Evolutionary conservation across 2,113 vertebrate genomes (phyloP).

Genomic region (Sterrhoptilus dennistouni): DNA sequence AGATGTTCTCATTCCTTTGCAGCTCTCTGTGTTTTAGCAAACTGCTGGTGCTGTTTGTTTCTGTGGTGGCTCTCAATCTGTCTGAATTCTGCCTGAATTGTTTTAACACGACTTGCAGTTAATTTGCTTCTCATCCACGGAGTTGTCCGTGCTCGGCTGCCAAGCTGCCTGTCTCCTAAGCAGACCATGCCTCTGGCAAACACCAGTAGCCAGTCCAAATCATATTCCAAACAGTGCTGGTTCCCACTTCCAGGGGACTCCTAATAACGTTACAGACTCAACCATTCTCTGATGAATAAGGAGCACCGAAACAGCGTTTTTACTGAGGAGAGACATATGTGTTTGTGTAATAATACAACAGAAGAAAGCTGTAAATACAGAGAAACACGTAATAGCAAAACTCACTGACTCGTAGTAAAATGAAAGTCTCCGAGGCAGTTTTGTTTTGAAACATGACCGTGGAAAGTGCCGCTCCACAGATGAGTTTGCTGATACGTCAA

Average conservation of each 20-base stretch:
- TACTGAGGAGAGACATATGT: neutral
- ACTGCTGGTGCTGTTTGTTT: slow-evolving; percentile 43
- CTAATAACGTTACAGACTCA: neutral
- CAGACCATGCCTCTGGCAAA: slow-evolving; percentile 37
- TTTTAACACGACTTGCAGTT: slow-evolving; percentile 32
- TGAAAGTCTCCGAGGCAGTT: neutral
- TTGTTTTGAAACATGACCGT: slow-evolving; percentile 1
- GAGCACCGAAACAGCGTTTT: neutral
- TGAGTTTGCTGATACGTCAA: neutral
- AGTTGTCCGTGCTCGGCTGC: neutral
- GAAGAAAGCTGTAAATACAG: neutral
- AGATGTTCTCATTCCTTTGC: slow-evolving; percentile 1
- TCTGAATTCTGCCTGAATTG: slow-evolving; percentile 23
- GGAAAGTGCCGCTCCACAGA: neutral
- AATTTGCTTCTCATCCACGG: slow-evolving; percentile 23
- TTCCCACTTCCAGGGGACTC: neutral
- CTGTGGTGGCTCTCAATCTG: slow-evolving; percentile 16
- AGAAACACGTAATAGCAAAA: neutral
- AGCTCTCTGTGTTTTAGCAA: neutral
- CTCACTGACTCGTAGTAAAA: neutral
- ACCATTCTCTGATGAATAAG: neutral
- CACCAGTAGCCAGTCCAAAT: neutral
- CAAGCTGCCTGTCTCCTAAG: slow-evolving; percentile 18
- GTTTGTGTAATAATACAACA: neutral
- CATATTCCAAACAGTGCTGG: neutral